phyloP scores from a whole-genome alignment of 2,888 invertebrate genomes.

The Cheilosia urbana region DNA sequence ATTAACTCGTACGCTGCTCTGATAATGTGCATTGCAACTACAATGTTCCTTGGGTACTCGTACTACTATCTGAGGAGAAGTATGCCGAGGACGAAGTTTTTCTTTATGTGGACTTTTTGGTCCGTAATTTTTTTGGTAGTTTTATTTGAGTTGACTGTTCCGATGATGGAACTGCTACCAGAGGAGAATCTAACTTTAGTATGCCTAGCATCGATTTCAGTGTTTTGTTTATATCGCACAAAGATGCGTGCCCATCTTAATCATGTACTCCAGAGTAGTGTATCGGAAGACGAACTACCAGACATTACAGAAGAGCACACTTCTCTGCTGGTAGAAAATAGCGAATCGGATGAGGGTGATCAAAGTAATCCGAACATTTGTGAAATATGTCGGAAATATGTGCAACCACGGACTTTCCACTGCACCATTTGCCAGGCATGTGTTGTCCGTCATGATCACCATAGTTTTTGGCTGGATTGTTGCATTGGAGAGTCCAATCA shows the following conservation, averaged over 20 bases:
- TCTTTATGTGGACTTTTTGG: conserved; percentile 89
- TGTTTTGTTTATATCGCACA: conserved; percentile 79
- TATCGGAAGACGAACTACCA: conserved; percentile 81
- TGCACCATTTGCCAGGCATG: conserved; percentile 93
- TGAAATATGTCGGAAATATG: conserved; percentile 86
- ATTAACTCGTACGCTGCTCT: conserved; percentile 83
- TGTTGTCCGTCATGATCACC: conserved; percentile 90
- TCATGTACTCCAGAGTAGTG: conserved; percentile 79
- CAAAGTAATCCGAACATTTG: conserved; percentile 84
- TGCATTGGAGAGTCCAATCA: conserved; percentile 93
- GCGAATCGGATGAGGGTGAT: conserved; percentile 78
- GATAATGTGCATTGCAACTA: conserved; percentile 80
- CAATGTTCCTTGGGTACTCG: conserved; percentile 79
- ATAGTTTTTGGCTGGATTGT: conserved; percentile 93
- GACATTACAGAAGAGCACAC: conserved; percentile 81
- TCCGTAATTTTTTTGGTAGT: conserved; percentile 88
- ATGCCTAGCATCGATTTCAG: conserved; percentile 77
- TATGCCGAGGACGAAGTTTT: conserved; percentile 87
- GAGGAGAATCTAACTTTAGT: conserved; percentile 87
- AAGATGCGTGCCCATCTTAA: conserved; percentile 80
- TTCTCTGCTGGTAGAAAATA: conserved; percentile 79
- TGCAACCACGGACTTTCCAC: conserved; percentile 90
- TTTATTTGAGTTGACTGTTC: conserved; percentile 90
- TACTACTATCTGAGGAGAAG: conserved; percentile 79
- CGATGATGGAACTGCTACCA: conserved; percentile 88